Percentiles rank a stretch among this genome's conserved stretches.
These are phyloP conservation scores for Melopsittacus undulatus DNA, from an alignment of 2,797 vertebrate genomes.

Conservation along the genomic window DNA sequence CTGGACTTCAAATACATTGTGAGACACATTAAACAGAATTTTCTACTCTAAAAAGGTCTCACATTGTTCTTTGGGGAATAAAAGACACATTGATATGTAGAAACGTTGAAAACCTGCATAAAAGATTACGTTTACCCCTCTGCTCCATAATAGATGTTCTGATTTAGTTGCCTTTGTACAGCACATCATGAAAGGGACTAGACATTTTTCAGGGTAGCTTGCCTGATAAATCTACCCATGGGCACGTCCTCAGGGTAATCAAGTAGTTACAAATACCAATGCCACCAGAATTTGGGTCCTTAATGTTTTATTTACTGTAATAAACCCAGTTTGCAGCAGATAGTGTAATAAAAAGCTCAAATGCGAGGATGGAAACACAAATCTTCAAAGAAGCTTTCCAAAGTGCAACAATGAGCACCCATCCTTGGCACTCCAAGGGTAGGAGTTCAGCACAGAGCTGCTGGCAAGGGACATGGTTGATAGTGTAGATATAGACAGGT, in stretches of 20 bases:
- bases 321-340: background rate
- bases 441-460: background rate
- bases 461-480: background rate
- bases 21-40: background rate
- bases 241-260: background rate
- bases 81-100: background rate
- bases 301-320: background rate
- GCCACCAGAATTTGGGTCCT: accelerated
- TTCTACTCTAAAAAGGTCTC: background rate
- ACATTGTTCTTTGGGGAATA: background rate
- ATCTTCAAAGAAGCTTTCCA: background rate
- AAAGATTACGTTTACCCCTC: background rate
- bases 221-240: background rate
- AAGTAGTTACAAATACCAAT: background rate
- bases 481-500: background rate
- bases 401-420: background rate
- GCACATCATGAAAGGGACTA: background rate
- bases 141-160: background rate
- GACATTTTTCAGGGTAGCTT: background rate
- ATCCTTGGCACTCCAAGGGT: too few species aligned
- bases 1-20: background rate
- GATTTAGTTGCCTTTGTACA: background rate
- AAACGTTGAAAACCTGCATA: background rate
- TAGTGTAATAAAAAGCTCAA: background rate
- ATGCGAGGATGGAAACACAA: accelerated